phyloP scores from a whole-genome alignment of 2,797 vertebrate genomes.

The Enoplosus armatus region DNA sequence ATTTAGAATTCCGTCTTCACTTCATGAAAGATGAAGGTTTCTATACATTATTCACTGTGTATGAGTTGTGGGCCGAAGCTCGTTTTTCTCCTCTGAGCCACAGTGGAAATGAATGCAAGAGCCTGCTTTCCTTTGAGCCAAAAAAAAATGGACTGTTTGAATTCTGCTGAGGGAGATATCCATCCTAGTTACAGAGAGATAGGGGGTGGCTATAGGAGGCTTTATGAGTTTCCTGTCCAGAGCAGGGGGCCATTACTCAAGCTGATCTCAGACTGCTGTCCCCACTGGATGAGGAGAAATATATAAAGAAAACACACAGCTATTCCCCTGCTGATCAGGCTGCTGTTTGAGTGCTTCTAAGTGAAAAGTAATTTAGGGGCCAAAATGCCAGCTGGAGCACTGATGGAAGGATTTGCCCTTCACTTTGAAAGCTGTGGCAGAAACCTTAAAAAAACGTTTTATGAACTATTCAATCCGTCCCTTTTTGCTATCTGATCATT shows the following conservation, averaged over 20 bases:
- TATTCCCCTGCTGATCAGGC: no score
- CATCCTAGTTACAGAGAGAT: conserved; percentile 37
- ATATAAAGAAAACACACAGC: conserved; percentile 5
- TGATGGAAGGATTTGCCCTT: background rate
- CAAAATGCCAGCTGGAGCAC: conserved; percentile 1
- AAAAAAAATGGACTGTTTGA: conserved; percentile 39
- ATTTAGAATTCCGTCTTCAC: no score
- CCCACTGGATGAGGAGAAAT: conserved; percentile 16
- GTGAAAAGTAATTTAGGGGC: conserved; percentile 22
- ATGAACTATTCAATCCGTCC: background rate
- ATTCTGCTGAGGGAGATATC: conserved; percentile 40
- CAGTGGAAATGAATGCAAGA: conserved; percentile 10
- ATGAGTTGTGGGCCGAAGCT: background rate
- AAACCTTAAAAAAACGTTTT: background rate
- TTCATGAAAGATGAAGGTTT: no score
- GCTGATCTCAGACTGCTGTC: conserved; percentile 43
- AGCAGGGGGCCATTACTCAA: conserved; percentile 45
- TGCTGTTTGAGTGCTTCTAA: no score
- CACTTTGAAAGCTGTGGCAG: background rate
- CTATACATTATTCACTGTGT: background rate
- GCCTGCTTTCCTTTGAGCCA: conserved; percentile 16
- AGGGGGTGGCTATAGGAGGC: conserved; percentile 27
- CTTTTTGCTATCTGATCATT: no score
- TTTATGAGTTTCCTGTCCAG: conserved; percentile 52
- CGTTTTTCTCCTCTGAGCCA: background rate